Evolutionary conservation across 30 jellyfish, hydroid and myxozoan genomes (phyloP), one percentile per base, ranked within the genome.

Genomic region (Cassiopea andromeda): DNA sequence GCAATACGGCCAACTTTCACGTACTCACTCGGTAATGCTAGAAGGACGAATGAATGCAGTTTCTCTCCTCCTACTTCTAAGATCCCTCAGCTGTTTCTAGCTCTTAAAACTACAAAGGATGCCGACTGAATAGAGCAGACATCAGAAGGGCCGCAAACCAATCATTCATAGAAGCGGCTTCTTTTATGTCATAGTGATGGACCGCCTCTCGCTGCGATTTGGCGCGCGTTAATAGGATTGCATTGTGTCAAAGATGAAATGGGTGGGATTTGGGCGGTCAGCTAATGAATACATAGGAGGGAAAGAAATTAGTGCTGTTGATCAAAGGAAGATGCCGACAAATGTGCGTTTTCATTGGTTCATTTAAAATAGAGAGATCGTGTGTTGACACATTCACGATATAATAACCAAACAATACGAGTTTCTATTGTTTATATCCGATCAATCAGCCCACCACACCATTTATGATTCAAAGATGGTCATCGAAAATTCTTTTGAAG

Each of bases 191-290:
- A 84, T 61, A 86, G 87, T 78, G 97, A 84, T 96, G 99, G 94
- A 83, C 99, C 98, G 98, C 98, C 99, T 98, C 96, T 87, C 94
- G 92, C 98, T 84, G 99, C 94, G 99, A 92, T 87, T 80, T 96
- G 99, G 99, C 99, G 99, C 99, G 97, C 97, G 93, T 77, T 92
- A 92, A 91, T 96, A 97, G 97, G 98, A 84, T 88, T 85, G 92
- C 97, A 82, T 84, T 89, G 97, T 97, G 97, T 83, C 91, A 60
- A 80, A 83, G 90, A 85, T 86, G 93, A 96, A 83, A 90, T 91
- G 98, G 99, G 99, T 93, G 97, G 99, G 99, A 91, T 97, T 89
- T 80, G 97, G 99, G 99, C 99, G 99, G 99, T 96, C 88, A 91
- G 78, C 97, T 87, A 88, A 81, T 87, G 98, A 96, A 91, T 91